phyloP scores from a whole-genome alignment of 30 jellyfish, hydroid and myxozoan species.

The Rhopilema esculentum region DNA sequence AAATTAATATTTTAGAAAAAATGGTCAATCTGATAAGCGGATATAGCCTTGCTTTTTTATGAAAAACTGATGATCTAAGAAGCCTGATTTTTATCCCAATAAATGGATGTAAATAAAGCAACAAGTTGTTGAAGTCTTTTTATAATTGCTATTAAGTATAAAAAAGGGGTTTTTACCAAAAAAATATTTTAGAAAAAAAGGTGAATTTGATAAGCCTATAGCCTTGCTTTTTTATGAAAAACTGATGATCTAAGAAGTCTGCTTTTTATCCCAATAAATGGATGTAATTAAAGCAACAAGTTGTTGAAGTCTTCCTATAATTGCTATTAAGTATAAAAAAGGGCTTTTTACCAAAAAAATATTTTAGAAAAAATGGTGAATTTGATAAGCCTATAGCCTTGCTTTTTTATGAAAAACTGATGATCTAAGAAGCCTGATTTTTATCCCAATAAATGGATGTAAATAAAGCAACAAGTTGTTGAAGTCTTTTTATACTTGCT shows the following conservation, averaged over 20 bases:
- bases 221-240: background rate
- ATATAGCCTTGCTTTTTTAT: background rate
- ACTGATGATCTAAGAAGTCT: background rate
- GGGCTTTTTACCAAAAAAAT: background rate
- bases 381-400: conserved; percentile 4
- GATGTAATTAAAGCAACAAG: background rate
- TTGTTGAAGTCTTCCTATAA: background rate
- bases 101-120: too few species aligned
- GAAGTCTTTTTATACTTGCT: too few species aligned
- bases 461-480: too few species aligned
- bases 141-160: too few species aligned
- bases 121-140: too few species aligned
- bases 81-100: background rate
- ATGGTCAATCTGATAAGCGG: too few species aligned
- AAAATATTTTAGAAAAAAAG: background rate
- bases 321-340: background rate
- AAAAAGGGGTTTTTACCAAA: background rate
- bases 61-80: background rate
- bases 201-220: background rate
- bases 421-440: background rate
- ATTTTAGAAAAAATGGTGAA: background rate
- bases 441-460: too few species aligned
- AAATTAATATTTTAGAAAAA: too few species aligned
- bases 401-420: background rate
- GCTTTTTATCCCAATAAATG: background rate